A percentile compares a stretch with the other conserved stretches of the same genome.
phyloP scores from a whole-genome alignment of 2,797 vertebrate species.

The Myoxocephalus aenaeus region DNA sequence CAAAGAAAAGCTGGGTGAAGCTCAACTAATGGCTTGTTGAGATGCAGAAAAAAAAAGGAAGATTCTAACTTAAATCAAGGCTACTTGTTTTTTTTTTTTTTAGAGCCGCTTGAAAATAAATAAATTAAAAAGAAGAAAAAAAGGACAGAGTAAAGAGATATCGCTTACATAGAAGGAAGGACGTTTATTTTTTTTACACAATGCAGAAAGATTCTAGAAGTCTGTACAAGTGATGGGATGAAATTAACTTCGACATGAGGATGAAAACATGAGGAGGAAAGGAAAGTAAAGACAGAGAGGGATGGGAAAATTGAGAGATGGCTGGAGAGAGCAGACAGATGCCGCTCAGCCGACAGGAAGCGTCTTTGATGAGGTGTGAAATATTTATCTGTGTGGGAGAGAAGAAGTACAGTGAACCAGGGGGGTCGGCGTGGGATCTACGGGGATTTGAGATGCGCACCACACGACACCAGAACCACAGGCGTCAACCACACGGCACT shows the following conservation, averaged over 20 bases:
- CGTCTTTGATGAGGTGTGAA: constrained; percentile 92
- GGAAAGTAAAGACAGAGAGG: constrained; percentile 70
- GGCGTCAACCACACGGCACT: constrained; percentile 41
- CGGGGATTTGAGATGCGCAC: constrained; percentile 33
- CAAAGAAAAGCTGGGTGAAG: constrained; percentile 21
- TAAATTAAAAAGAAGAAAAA: constrained; percentile 64
- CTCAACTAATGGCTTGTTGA: constrained; percentile 40
- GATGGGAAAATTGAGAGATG: constrained; percentile 78
- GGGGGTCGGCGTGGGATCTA: constrained; percentile 32
- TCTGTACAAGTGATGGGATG: constrained; percentile 92
- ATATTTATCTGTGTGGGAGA: constrained; percentile 94
- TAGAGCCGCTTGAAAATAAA: constrained; percentile 73
- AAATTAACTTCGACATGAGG: constrained; percentile 68
- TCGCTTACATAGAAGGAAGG: constrained; percentile 84
- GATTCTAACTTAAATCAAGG: constrained; percentile 57
- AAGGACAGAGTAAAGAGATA: constrained; percentile 80
- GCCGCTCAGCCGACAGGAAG: constrained; percentile 87
- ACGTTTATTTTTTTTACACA: constrained; percentile 94
- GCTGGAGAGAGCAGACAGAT: constrained; percentile 87
- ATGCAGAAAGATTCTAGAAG: constrained; percentile 85
- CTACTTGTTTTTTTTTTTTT: constrained; percentile 75
- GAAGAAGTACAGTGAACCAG: constrained; percentile 75
- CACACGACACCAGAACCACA: constrained; percentile 45
- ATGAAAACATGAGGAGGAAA: constrained; percentile 67
- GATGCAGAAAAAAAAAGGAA: constrained; percentile 39